Percentiles rank a stretch among this genome's conserved stretches.
Evolutionary conservation across 2,113 vertebrate genomes (phyloP).

Genomic region (Phalacrocorax pelagicus): DNA sequence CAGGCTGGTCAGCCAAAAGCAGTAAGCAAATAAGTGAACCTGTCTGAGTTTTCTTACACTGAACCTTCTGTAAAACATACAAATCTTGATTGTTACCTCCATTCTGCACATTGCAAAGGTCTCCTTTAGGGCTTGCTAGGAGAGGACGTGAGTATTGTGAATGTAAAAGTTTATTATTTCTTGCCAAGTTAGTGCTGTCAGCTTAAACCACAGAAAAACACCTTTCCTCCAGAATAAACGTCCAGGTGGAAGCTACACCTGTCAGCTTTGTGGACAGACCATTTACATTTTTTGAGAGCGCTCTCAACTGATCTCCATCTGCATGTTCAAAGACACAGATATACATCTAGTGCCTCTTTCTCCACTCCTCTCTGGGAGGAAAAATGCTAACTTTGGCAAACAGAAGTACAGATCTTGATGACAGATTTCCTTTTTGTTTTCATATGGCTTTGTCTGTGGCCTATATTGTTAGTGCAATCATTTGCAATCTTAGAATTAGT

Average conservation of each 20-base stretch:
- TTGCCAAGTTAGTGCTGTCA: neutral
- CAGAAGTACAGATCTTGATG: neutral
- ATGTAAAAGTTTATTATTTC: neutral
- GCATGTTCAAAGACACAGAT: neutral
- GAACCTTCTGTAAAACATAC: neutral
- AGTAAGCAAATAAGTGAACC: neutral
- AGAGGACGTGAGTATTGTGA: neutral
- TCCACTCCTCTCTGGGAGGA: neutral
- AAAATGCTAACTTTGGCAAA: neutral
- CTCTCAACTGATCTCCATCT: neutral
- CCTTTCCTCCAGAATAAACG: neutral
- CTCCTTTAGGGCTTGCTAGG: neutral
- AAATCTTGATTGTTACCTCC: neutral
- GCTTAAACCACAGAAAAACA: neutral
- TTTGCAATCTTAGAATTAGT: neutral
- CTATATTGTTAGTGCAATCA: neutral
- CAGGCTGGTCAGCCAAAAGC: neutral
- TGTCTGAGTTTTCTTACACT: neutral
- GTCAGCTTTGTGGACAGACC: neutral
- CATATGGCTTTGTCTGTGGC: neutral
- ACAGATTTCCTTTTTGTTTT: neutral
- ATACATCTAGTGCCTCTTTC: neutral
- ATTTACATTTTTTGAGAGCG: neutral
- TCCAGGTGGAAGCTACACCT: neutral
- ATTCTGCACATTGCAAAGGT: accelerated